Conservation (phyloP, 2,888 invertebrate genomes). For the Esperia sulphurella region DNA sequence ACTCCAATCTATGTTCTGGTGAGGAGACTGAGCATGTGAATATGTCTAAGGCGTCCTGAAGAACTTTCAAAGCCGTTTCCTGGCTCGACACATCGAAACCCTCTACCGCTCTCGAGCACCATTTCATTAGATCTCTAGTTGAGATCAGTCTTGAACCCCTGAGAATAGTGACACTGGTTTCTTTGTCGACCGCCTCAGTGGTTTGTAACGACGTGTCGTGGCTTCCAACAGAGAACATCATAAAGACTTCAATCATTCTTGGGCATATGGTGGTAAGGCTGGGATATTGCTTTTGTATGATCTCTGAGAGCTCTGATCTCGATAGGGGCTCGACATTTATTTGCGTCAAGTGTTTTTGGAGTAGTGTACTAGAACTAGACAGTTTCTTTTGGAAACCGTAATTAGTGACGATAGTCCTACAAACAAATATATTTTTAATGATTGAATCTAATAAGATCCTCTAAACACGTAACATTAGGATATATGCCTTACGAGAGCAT, state of each 20-base stretch:
- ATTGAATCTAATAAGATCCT: too few relatives aligned
- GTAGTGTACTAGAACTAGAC: slow-evolving; percentile 81
- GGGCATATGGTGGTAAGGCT: slow-evolving; percentile 84
- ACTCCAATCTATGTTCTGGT: slow-evolving; percentile 80
- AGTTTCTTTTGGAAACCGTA: slow-evolving; percentile 82
- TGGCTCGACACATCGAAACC: slow-evolving; percentile 87
- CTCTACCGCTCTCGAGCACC: slow-evolving; percentile 88
- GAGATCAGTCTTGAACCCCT: slow-evolving; percentile 84
- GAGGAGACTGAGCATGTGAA: slow-evolving; percentile 90
- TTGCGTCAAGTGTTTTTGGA: slow-evolving; percentile 91
- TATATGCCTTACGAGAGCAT: too few relatives aligned
- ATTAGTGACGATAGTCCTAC: slow-evolving; percentile 79
- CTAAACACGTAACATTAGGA: too few relatives aligned
- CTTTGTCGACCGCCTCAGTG: slow-evolving; percentile 36
- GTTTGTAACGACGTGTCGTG: slow-evolving; percentile 75
- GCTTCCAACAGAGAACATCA: slow-evolving; percentile 86
- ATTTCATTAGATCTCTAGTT: slow-evolving; percentile 94
- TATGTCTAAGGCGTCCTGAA: slow-evolving; percentile 94
- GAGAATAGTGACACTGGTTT: slow-evolving; percentile 39
- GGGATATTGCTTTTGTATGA: slow-evolving; percentile 85
- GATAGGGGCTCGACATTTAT: slow-evolving; percentile 90
- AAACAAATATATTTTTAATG: slow-evolving; percentile 20
- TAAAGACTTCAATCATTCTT: slow-evolving; percentile 90
- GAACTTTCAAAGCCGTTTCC: slow-evolving; percentile 83
- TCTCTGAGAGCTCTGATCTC: slow-evolving; percentile 84